A percentile compares a stretch with the other conserved stretches of the same genome.
These are phyloP conservation scores for Chaetophractus vellerosus DNA, from an alignment of 2,797 vertebrate genomes.

Conservation along the genomic window DNA sequence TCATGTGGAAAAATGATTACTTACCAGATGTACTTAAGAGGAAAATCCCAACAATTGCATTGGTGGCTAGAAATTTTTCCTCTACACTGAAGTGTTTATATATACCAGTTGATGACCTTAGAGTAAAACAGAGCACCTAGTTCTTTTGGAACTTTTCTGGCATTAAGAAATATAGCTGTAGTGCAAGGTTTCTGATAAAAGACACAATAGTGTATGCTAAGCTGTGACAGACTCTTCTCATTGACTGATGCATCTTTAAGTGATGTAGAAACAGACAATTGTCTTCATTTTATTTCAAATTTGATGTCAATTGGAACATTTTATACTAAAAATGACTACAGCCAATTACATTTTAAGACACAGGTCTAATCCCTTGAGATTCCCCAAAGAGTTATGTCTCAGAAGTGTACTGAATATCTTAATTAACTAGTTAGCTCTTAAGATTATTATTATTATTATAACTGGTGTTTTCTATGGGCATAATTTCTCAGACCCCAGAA, in stretches of 20 bases:
- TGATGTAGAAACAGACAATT: too few species aligned
- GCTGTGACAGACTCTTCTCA: too few species aligned
- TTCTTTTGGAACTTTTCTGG: not conserved
- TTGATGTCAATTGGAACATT: too few species aligned
- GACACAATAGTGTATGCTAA: not conserved
- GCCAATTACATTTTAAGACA: too few species aligned
- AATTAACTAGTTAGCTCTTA: not conserved
- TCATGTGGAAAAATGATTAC: not conserved
- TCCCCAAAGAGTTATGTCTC: not conserved
- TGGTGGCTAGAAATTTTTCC: not conserved
- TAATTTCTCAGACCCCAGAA: not conserved
- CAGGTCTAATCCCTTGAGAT: not conserved
- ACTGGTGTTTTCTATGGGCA: not conserved
- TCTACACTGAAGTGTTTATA: not conserved
- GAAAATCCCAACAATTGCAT: not conserved
- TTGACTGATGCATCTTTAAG: not conserved
- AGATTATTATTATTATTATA: not conserved
- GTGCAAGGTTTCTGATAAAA: too few species aligned
- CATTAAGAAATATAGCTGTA: too few species aligned
- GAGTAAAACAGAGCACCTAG: not conserved
- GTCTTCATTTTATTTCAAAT: too few species aligned
- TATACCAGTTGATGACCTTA: not conserved
- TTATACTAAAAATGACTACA: too few species aligned
- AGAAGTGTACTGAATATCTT: not conserved
- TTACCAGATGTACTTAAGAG: not conserved